phyloP scores from a whole-genome alignment of 2,888 invertebrate genomes.

The Lasioglossum figueresi region DNA sequence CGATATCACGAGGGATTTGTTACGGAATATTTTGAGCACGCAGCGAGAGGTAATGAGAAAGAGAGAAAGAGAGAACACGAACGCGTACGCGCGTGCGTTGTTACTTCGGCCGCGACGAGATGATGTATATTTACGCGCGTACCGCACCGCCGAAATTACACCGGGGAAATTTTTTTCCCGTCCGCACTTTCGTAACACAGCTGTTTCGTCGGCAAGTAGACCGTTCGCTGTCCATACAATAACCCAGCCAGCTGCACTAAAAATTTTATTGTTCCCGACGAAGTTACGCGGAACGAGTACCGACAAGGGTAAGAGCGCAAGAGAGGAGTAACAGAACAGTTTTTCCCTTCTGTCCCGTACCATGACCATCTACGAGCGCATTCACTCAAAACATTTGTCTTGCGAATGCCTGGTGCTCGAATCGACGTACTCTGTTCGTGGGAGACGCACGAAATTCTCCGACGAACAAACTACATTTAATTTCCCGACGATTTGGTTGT shows the following conservation, averaged over 20 bases:
- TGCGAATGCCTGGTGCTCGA: slow-evolving; percentile 6
- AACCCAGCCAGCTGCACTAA: slow-evolving; percentile 46
- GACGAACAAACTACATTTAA: neutral
- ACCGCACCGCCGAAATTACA: slow-evolving; percentile 51
- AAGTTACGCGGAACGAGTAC: slow-evolving; percentile 36
- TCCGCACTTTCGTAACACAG: slow-evolving; percentile 48
- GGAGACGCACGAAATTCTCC: slow-evolving; percentile 3
- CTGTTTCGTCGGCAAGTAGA: slow-evolving; percentile 40
- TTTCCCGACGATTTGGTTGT: slow-evolving; percentile 8
- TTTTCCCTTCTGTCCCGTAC: neutral
- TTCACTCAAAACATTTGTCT: slow-evolving; percentile 33
- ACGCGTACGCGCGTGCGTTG: slow-evolving; percentile 15
- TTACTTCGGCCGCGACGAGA: slow-evolving; percentile 36
- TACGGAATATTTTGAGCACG: slow-evolving; percentile 35
- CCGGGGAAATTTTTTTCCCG: slow-evolving; percentile 33
- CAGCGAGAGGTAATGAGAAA: neutral
- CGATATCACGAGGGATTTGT: slow-evolving; percentile 15
- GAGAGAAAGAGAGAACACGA: neutral
- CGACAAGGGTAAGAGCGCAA: neutral
- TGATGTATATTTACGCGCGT: slow-evolving; percentile 56
- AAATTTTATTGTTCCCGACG: slow-evolving; percentile 54
- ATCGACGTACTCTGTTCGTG: slow-evolving; percentile 24
- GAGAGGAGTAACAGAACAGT: neutral
- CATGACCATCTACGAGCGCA: neutral
- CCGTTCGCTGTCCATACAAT: slow-evolving; percentile 54